Evolutionary conservation across 2,797 vertebrate species (phyloP), one percentile per base, ranked within the genome.

Genomic region (Falco columbarius): DNA sequence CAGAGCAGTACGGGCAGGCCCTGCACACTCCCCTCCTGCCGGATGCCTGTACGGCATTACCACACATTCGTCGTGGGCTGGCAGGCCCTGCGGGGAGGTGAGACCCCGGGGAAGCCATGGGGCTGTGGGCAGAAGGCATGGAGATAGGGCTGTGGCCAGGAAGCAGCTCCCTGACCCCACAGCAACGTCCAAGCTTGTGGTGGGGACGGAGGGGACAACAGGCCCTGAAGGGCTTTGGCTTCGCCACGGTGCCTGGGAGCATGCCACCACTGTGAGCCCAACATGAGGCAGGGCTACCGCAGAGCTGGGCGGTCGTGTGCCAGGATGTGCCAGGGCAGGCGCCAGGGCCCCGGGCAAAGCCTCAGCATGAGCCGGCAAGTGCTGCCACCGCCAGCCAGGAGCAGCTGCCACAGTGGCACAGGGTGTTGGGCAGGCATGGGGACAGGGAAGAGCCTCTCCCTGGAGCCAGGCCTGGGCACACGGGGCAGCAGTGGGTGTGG

Each of bases 201-300:
- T 8, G 47, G 29, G n/a, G 10, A 3, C 7, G 0, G 42, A 38
- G 47, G 3, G 5, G 14, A 12, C 1, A 1, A 14, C 1, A 0
- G 16, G 19, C 7, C 13, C 27, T 9, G 0, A 12, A 3, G 58
- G 20, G 23, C 32, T 46, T 44, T 0, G 1, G 27, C 49, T 68
- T 7, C 9, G 3, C n/a, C 2, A 3, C 5, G 0, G 22, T 34
- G 23, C 29, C 22, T 5, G 27, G 54, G 30, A 36, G 30, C 1
- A 2, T 42, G 62, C 22, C 1, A 2, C 24, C 4, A 20, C 4
- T 4, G 26, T 15, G 26, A 54, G 70, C 38, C 55, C 3, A 5
- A 42, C 11, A 0, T 4, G 2, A 8, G 70, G 51, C 49, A 19
- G 70, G 51, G n/a, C n/a, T 46, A 23, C 30, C 3, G 32, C 38